Base-by-base conservation (phyloP, 2,888 invertebrate genomes). In the Nesidiocoris tenuis region DNA sequence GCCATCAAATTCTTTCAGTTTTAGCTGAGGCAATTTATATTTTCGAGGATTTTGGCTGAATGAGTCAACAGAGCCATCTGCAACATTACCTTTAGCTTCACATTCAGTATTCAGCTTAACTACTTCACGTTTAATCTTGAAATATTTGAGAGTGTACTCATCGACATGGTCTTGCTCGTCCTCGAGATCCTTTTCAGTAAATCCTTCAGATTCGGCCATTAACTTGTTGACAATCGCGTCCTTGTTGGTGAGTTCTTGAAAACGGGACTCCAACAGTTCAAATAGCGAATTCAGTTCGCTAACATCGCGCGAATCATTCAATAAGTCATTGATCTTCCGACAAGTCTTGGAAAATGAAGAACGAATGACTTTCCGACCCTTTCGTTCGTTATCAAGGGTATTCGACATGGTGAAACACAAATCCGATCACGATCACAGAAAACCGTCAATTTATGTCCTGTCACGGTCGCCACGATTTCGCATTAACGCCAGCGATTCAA, bases 1-100 rank as follows among this genome's bases (percentile, higher is more conserved):
- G 2, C 18, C 21, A 54, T 66, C 39, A 19, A 66, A 66, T 23
- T 79, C 74, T 7, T 80, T n/a, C 0, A 66, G 12, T 39, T 66
- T n/a, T 39, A 66, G 16, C 21, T 66, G 18, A 2, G 66, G 66
- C 3, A 66, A 54, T 18, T 39, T 54, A 12, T 39, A 39, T 39
- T 39, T 39, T 39, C 39, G 39, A 39, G 39, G 5, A 39, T 39
- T 39, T 39, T 39, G 3, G 39, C 5, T 7, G 5, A 12, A 39
- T 7, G 3, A 7, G 3, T 7, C 39, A 12, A 3, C 12, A 7
- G 39, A 39, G 12, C 5, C 39, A 12, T 39, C 39, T 39, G 12
- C 3, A 39, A 39, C 39, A 12, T 39, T 39, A 12, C 12, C 39
- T 39, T 39, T 39, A 39, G 39, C 39, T 12, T 7, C 12, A 39